Percentiles rank a stretch among this genome's conserved stretches.
phyloP scores from a whole-genome alignment of 1,140 invertebrate species.

The Meloidogyne exigua region DNA sequence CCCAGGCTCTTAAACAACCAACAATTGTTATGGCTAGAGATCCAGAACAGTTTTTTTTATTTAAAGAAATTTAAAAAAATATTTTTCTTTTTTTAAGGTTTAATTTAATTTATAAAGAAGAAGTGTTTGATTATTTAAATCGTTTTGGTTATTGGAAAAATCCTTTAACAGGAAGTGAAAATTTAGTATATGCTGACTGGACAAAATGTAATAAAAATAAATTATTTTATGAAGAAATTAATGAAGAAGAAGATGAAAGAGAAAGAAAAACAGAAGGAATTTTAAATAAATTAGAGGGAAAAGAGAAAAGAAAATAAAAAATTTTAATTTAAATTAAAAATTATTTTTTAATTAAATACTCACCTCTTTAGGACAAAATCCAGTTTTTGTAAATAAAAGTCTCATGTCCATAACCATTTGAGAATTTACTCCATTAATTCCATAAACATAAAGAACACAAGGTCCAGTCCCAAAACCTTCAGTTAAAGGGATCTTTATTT shows the following conservation, averaged over 20 bases:
- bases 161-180: slow-evolving; percentile 12
- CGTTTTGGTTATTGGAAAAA: slow-evolving; percentile 43
- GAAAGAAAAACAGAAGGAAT: neutral
- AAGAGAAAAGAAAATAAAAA: neutral
- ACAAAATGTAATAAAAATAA: slow-evolving; percentile 11
- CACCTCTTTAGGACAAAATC: slow-evolving; percentile 15
- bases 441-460: slow-evolving; percentile 20
- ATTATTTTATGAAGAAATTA: slow-evolving; percentile 17
- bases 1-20: slow-evolving; percentile 55
- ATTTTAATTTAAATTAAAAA: slow-evolving; percentile 9
- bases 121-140: slow-evolving; percentile 50
- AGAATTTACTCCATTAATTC: neutral
- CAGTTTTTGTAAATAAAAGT: slow-evolving; percentile 10
- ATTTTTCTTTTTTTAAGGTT: neutral
- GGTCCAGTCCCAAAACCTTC: slow-evolving; percentile 9
- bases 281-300: neutral
- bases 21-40: slow-evolving; percentile 56
- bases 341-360: neutral
- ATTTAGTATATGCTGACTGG: slow-evolving; percentile 13
- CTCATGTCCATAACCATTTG: slow-evolving; percentile 19
- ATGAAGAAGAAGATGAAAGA: neutral
- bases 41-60: slow-evolving; percentile 37
- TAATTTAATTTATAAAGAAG: slow-evolving; percentile 28
- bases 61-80: neutral
- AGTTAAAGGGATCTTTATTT: slow-evolving; percentile 4